Evolutionary conservation across 2,888 invertebrate species (phyloP).

Genomic region (Plagodis dolabraria): DNA sequence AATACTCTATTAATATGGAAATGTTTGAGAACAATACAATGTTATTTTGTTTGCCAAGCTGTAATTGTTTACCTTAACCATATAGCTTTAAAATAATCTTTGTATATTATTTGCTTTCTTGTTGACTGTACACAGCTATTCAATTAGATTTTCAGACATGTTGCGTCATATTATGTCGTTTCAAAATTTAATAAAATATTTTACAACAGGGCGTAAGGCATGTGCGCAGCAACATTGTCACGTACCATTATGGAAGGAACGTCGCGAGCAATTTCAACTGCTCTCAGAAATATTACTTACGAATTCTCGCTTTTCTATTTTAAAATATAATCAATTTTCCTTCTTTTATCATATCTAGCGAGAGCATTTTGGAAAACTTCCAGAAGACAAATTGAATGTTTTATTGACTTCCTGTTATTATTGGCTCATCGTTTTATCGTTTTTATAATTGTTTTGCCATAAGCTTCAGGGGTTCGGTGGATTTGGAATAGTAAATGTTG

Average conservation of each 20-base stretch:
- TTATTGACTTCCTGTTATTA: constrained; percentile 12
- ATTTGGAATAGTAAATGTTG: neutral
- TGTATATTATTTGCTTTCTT: too few species aligned
- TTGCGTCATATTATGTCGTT: neutral
- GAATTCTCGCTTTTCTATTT: constrained; percentile 11
- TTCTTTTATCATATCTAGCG: constrained; percentile 16
- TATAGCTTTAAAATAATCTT: too few species aligned
- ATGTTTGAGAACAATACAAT: too few species aligned
- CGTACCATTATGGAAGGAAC: constrained; percentile 28
- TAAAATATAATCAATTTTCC: constrained; percentile 21
- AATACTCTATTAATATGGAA: too few species aligned
- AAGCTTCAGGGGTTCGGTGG: neutral
- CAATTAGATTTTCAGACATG: neutral
- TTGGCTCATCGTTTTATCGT: constrained; percentile 2
- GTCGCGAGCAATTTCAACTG: constrained; percentile 23
- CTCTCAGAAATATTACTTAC: constrained; percentile 18
- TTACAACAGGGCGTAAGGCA: constrained; percentile 20
- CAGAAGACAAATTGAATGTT: constrained; percentile 24
- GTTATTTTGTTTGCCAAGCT: too few species aligned
- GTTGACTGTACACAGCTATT: neutral
- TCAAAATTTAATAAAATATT: constrained; percentile 28
- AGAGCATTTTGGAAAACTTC: constrained; percentile 21
- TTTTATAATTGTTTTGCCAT: constrained; percentile 6
- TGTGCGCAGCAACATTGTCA: constrained; percentile 27
- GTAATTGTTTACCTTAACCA: too few species aligned